phyloP scores from a whole-genome alignment of 2,113 vertebrate genomes.

The Campylomormyrus tamandua region DNA sequence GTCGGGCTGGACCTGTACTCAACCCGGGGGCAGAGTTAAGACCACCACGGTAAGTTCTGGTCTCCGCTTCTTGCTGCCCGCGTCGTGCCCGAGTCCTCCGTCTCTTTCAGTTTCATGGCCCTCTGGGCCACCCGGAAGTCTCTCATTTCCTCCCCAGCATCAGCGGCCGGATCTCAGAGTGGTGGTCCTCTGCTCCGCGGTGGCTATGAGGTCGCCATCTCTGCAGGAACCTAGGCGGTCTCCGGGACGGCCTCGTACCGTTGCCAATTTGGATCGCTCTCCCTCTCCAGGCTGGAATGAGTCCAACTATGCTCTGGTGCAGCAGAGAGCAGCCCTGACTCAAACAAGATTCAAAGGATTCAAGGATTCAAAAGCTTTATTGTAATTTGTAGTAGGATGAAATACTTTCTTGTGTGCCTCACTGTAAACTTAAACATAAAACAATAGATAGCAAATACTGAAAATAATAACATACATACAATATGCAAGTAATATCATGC shows the following conservation, averaged over 20 bases:
- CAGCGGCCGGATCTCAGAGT: not conserved
- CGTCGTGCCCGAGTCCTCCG: not conserved
- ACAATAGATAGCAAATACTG: not conserved
- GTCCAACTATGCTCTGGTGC: not conserved
- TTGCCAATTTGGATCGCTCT: not conserved
- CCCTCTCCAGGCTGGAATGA: not conserved
- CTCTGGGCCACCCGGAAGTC: not conserved
- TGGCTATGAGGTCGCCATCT: not conserved
- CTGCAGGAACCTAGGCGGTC: not conserved
- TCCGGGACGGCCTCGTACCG: not conserved
- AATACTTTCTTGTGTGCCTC: not conserved
- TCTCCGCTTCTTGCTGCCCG: no score
- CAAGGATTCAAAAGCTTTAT: not conserved
- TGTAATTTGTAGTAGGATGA: not conserved
- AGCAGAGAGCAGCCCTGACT: not conserved
- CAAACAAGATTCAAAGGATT: not conserved
- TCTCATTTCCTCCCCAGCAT: not conserved
- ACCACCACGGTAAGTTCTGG: slow-evolving; percentile 77
- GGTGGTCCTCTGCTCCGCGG: not conserved
- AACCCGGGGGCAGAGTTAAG: slow-evolving; percentile 84
- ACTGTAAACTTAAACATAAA: not conserved
- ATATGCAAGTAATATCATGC: not conserved
- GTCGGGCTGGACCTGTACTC: slow-evolving; percentile 90
- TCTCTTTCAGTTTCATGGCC: not conserved
- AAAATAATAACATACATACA: not conserved